Evolutionary conservation across 1,140 invertebrate genomes (phyloP), one percentile per base, ranked within the genome.

Genomic region (Gerris buenoi): DNA sequence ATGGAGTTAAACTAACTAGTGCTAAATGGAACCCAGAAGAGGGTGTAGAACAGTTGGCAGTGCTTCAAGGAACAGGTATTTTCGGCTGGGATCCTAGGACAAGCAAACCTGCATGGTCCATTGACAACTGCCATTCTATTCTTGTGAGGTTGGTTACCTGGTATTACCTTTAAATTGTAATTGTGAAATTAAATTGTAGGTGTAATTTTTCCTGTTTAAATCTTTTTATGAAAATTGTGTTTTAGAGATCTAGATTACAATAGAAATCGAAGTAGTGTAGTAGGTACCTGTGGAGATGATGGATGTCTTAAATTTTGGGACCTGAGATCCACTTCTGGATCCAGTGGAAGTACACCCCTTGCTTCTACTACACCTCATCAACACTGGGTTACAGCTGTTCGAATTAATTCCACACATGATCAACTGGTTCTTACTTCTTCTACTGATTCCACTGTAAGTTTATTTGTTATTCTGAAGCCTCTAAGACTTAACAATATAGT

Each of bases 281-380:
- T 98, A 67, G 91, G 90, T 1, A 95, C 89, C 18, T 95, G 93
- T 73, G 95, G 95, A 1, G 95, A 98, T 77, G 95, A 98, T 78
- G 94, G 93, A 2, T 87, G 86, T 58, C 84, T 92, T 29, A 94
- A 94, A 76, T 95, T 98, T 72, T 98, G 96, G 95, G 96, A 98
- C 76, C 88, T 93, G 71, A 81, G 96, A 66, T 89, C 91, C 74
- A 79, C 86, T 1, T 82, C 79, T 27, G 33, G 33, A 46, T 5
- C 5, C 33, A 10, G 5, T 46, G 33, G 33, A 10, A 46, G 18
- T 10, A 83, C 88, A 72, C 88, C 93, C 1, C 80, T 96, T 2
- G 85, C 92, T 73, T 85, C 84, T 1, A 80, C 93, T 66, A 86
- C 85, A 71, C 91, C 96, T 79, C 95, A 98, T 79, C 94, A 93